Conservation (phyloP, 2,113 vertebrate species). For the Pterophyllum scalare region DNA sequence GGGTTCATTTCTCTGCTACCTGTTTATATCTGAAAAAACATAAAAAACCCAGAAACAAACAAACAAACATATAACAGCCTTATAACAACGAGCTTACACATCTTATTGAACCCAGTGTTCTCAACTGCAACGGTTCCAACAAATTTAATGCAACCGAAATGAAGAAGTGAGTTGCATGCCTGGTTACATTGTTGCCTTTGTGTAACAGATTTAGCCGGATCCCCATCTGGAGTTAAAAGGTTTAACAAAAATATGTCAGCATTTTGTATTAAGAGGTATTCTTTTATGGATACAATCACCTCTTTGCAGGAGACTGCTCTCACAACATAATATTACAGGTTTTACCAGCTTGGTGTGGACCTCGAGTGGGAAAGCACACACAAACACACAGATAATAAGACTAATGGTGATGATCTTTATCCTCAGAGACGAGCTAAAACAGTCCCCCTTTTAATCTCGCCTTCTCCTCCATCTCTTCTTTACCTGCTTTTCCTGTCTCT, state of each 20-base stretch:
- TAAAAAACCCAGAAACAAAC: background rate
- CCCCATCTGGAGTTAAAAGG: background rate
- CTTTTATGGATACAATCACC: background rate
- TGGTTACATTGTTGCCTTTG: background rate
- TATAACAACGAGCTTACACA: background rate
- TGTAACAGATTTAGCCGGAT: background rate
- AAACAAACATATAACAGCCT: background rate
- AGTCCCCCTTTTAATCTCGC: slow-evolving; percentile 52
- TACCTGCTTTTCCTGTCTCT: slow-evolving; percentile 41
- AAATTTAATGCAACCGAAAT: background rate
- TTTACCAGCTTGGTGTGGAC: background rate
- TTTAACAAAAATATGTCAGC: background rate
- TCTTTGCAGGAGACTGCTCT: background rate
- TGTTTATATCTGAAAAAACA: background rate
- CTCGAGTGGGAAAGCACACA: background rate
- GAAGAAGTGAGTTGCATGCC: background rate
- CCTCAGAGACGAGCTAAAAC: slow-evolving; percentile 62
- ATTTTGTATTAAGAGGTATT: background rate
- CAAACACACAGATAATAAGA: slow-evolving; percentile 15
- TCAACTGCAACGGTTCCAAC: background rate
- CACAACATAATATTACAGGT: background rate
- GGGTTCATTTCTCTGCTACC: background rate
- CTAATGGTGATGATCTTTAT: slow-evolving; percentile 54
- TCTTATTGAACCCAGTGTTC: background rate
- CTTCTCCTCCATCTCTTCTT: slow-evolving; percentile 33